A percentile compares a stretch with the other conserved stretches of the same genome.
These are phyloP conservation scores for Gallinago undulata DNA, from an alignment of 2,113 vertebrate species.

Conservation along the genomic window DNA sequence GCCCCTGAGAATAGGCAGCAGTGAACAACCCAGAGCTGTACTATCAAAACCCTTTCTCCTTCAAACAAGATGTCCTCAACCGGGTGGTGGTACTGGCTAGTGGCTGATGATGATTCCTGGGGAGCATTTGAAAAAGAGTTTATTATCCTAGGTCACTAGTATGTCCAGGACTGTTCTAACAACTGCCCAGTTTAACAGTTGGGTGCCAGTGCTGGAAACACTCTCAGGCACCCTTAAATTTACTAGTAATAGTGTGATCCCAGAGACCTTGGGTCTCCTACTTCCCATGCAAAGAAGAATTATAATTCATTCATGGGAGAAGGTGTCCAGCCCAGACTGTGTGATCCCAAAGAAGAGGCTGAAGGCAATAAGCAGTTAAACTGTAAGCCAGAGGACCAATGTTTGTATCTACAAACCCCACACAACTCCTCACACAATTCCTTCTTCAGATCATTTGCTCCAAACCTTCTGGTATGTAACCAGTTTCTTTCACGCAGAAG, in stretches of 20 bases:
- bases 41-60: neutral
- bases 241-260: neutral
- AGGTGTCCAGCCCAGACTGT: neutral
- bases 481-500: neutral
- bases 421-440: neutral
- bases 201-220: neutral
- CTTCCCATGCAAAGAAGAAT: neutral
- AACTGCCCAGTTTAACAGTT: neutral
- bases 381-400: neutral
- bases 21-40: neutral
- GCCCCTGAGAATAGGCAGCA: neutral
- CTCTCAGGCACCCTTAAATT: neutral
- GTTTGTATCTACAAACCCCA: neutral
- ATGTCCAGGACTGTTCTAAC: neutral
- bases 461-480: neutral
- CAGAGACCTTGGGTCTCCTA: neutral
- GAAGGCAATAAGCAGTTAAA: neutral
- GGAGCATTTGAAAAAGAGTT: neutral
- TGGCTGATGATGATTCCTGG: neutral
- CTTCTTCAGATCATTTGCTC: neutral
- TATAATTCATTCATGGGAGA: neutral
- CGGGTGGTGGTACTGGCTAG: accelerated
- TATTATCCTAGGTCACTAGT: neutral
- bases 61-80: neutral
- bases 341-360: neutral